phyloP scores from a whole-genome alignment of 2,888 invertebrate species.

The Athalia circularis region DNA sequence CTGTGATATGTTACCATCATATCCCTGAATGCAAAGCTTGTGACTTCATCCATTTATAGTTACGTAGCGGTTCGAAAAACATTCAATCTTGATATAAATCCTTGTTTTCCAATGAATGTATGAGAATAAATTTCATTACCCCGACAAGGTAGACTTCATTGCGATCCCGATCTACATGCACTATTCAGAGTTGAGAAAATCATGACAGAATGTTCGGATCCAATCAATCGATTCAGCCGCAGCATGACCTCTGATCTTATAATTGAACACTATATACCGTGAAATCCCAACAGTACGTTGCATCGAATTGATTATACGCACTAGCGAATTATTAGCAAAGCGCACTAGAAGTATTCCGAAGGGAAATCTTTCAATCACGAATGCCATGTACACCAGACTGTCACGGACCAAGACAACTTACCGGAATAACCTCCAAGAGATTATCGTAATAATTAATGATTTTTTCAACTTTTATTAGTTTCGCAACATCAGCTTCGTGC shows the following conservation, averaged over 20 bases:
- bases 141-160: too few relatives aligned
- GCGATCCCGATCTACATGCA: too few relatives aligned
- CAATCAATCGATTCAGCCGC: constrained; percentile 31
- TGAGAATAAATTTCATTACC: too few relatives aligned
- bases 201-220: constrained; percentile 21
- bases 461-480: too few relatives aligned
- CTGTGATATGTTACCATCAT: neutral
- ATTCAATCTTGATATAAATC: too few relatives aligned
- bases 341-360: constrained; percentile 18
- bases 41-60: too few relatives aligned
- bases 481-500: too few relatives aligned
- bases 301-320: constrained; percentile 35
- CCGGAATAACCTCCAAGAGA: neutral
- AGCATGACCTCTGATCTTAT: constrained; percentile 35
- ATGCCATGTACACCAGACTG: neutral
- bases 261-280: constrained; percentile 16
- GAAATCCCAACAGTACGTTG: constrained; percentile 24
- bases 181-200: neutral
- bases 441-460: too few relatives aligned
- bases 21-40: neutral
- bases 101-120: too few relatives aligned
- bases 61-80: too few relatives aligned
- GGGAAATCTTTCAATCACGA: constrained; percentile 38
- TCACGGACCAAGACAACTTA: neutral
- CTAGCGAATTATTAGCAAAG: constrained; percentile 35